phyloP scores from a whole-genome alignment of 2,797 vertebrate species.

The Oreonectes daqikongensis region DNA sequence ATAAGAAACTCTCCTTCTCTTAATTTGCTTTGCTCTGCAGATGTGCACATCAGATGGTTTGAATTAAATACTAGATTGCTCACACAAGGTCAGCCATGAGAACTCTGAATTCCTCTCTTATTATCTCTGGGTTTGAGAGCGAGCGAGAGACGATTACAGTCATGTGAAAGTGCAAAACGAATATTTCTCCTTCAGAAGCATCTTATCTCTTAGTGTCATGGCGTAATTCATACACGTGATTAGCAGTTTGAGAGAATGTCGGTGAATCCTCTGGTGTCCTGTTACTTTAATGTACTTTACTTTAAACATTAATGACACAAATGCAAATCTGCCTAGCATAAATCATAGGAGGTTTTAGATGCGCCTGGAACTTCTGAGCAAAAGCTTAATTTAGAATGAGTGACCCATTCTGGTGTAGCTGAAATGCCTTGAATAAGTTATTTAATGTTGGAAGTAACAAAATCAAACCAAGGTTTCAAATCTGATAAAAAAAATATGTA shows the following conservation, averaged over 20 bases:
- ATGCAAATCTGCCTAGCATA: background rate
- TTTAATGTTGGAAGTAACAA: background rate
- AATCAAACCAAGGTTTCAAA: background rate
- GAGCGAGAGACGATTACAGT: background rate
- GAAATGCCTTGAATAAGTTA: background rate
- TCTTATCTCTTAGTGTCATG: conserved; percentile 9
- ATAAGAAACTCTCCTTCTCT: conserved; percentile 46
- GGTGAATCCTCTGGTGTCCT: background rate
- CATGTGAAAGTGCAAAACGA: conserved; percentile 29
- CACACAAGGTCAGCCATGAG: conserved; percentile 75
- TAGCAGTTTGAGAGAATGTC: too few relatives aligned
- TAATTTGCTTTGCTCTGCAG: conserved; percentile 76
- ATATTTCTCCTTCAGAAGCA: conserved; percentile 1
- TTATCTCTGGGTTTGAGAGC: conserved; percentile 37
- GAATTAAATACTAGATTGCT: conserved; percentile 75
- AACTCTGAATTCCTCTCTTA: conserved; percentile 64
- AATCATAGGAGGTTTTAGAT: too few relatives aligned
- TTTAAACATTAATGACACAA: background rate
- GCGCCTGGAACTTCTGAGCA: background rate
- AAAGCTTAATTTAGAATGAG: background rate
- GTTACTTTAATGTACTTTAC: too few relatives aligned
- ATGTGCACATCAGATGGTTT: conserved; percentile 81
- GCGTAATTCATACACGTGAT: background rate
- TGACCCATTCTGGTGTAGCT: background rate
- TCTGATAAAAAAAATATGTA: too few relatives aligned